Evolutionary conservation across 2,113 vertebrate genomes (phyloP).

Genomic region (Pachyramphus minor): DNA sequence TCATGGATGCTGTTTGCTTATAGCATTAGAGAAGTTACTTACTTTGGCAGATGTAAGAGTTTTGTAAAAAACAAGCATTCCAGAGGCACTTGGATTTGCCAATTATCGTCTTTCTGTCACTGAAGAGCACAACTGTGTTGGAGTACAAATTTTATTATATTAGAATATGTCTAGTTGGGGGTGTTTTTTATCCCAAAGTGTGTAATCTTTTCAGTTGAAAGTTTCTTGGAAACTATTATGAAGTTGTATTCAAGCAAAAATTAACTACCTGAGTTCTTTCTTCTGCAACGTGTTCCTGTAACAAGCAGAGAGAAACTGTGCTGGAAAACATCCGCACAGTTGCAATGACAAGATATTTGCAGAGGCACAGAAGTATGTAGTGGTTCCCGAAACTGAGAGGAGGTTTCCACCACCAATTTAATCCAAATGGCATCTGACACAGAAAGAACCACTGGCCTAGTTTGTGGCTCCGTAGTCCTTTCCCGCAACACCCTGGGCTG

Average conservation of each 20-base stretch:
- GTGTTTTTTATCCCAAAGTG: background rate
- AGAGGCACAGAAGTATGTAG: background rate
- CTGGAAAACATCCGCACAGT: background rate
- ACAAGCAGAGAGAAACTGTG: background rate
- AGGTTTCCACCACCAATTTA: background rate
- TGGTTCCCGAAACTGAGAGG: background rate
- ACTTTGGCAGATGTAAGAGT: rapidly evolving
- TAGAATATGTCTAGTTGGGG: background rate
- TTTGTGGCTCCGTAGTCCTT: background rate
- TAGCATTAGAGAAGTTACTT: background rate
- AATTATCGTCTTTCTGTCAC: background rate
- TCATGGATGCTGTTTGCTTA: background rate
- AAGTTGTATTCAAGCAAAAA: background rate
- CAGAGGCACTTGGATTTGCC: background rate
- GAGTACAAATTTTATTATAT: background rate
- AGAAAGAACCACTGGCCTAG: background rate
- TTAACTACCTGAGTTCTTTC: background rate
- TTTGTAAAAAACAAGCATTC: background rate
- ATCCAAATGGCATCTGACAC: background rate
- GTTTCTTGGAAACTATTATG: background rate
- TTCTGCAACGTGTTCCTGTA: rapidly evolving
- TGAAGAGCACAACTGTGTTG: background rate
- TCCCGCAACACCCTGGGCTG: background rate
- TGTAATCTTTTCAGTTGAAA: background rate
- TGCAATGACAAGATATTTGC: background rate